Evolutionary conservation across 2,113 vertebrate genomes (phyloP), one percentile per base, ranked within the genome.

Genomic region (Malurus alboscapulatus): DNA sequence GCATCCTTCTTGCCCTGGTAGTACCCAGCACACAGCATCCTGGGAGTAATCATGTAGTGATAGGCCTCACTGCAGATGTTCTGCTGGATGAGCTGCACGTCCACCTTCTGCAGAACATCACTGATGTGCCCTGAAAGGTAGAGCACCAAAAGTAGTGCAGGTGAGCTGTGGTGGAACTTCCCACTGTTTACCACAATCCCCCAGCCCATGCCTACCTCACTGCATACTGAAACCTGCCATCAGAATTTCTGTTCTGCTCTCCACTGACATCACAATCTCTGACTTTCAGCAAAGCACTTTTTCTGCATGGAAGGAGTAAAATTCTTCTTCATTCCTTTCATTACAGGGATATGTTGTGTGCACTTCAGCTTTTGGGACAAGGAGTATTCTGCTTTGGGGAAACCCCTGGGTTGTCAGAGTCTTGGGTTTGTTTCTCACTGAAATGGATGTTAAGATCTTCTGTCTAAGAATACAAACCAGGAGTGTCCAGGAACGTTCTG

Each of bases 21-120:
- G 94, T 99, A 99, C 21, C 99, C 99, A 2, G 99, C 99, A 26
- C 99, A 99, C 82, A 99, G 97, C 99, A 99, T 99, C 95, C 98
- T 98, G 55, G 99, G 98, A 47, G 98, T 98, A 89, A 99, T 97
- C 92, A 97, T 80, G 93, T 98, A 98, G 81, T 97, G 98, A 6
- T 99, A 99, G 40, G 98, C 98, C 74, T 98, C 98, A 0, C 96
- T 97, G 82, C 99, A 99, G 90, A 98, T 92, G 34, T 98, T 98
- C 91, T 99, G 98, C 2, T 98, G 98, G 86, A 99, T 97, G 83
- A 99, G 95, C 58, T 97, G 98, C 53, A 99, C 98, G 0, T 98
- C 98, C 45, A 98, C 98, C 82, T 98, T 99, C 97, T 99, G 99
- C 50, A 99, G 97, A 22, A 97, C 66, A 2, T 98, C 98, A 93